Percentiles rank a stretch among this genome's conserved stretches.
These are phyloP conservation scores for Glomeris marginata DNA, from an alignment of 2,888 invertebrate genomes.

Conservation along the genomic window DNA sequence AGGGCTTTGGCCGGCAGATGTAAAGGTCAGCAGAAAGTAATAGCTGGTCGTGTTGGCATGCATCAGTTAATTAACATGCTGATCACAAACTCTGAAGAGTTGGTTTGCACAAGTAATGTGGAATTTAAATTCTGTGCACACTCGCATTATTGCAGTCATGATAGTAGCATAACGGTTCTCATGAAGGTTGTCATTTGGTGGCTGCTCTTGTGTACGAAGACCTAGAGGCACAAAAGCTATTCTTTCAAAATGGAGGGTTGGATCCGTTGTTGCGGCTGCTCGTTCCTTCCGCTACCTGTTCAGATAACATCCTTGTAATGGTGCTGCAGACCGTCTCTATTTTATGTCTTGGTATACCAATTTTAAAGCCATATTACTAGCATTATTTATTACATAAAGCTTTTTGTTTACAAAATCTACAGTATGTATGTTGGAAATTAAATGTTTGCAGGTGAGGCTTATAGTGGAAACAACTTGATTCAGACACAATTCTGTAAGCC, in stretches of 20 bases:
- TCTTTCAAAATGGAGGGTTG: slow-evolving; percentile 11
- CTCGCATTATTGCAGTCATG: too few relatives aligned
- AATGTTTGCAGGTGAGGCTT: background rate
- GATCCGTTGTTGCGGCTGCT: slow-evolving; percentile 6
- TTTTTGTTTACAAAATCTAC: too few relatives aligned
- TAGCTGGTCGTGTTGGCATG: slow-evolving; percentile 5
- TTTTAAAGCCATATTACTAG: background rate
- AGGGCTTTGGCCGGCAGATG: slow-evolving; percentile 8
- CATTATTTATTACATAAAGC: too few relatives aligned
- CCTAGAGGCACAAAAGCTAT: slow-evolving; percentile 6
- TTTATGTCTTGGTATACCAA: background rate
- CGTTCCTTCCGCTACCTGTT: background rate
- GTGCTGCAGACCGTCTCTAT: background rate
- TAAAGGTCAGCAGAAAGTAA: slow-evolving; percentile 6
- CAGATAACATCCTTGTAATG: background rate
- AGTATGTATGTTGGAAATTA: too few relatives aligned
- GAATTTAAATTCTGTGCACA: too few relatives aligned
- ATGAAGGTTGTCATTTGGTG: slow-evolving; percentile 9
- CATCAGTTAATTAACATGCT: slow-evolving; percentile 10
- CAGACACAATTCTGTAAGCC: background rate
- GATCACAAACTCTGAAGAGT: slow-evolving; percentile 7
- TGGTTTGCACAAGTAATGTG: background rate
- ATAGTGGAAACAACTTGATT: background rate
- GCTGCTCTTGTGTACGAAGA: slow-evolving; percentile 10
- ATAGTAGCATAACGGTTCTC: background rate